phyloP scores from a whole-genome alignment of 2,113 vertebrate genomes.

The Bufo bufo region DNA sequence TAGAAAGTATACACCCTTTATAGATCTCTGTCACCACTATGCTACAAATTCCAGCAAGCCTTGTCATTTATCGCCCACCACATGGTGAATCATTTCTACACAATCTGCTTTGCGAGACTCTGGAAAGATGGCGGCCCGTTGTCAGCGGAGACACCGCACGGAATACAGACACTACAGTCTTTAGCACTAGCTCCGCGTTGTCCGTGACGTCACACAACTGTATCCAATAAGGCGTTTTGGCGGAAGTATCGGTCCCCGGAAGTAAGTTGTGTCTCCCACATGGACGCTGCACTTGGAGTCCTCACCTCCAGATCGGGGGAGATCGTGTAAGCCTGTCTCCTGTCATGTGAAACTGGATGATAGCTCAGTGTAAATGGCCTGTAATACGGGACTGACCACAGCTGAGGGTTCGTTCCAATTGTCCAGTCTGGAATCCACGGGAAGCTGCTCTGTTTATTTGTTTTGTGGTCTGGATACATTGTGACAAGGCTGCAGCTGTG shows the following conservation, averaged over 20 bases:
- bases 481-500: background rate
- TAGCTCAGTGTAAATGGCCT: too few species aligned
- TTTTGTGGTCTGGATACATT: background rate
- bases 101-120: background rate
- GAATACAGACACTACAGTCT: accelerated
- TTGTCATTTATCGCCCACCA: background rate
- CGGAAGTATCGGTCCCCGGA: background rate
- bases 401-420: background rate
- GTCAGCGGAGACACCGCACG: background rate
- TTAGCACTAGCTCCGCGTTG: background rate
- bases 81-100: background rate
- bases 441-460: too few species aligned
- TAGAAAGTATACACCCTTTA: too few species aligned
- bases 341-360: background rate
- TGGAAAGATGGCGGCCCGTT: background rate
- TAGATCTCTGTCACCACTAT: background rate
- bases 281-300: background rate
- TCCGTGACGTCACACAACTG: background rate
- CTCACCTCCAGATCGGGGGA: background rate
- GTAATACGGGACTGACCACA: too few species aligned
- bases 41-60: background rate
- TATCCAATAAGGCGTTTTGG: background rate
- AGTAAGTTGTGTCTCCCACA: conserved; percentile 18
- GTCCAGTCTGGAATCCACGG: too few species aligned
- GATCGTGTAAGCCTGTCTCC: background rate